A percentile compares a stretch with the other conserved stretches of the same genome.
Evolutionary conservation across 2,888 invertebrate species (phyloP).

Genomic region (Cantharis rufa): DNA sequence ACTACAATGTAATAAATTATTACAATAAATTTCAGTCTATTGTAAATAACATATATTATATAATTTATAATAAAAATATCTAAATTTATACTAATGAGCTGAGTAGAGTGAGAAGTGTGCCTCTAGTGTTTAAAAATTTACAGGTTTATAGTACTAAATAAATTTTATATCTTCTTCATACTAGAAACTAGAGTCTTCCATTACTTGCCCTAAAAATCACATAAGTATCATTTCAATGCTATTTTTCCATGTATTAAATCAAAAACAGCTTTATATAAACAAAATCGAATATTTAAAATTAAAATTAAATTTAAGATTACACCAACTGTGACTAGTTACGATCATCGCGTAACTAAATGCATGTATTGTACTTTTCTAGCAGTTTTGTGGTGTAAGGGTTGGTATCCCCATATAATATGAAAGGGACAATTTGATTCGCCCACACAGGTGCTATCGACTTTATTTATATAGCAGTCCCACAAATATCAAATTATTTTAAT

Average conservation of each 20-base stretch:
- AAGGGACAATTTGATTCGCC: constrained; percentile 41
- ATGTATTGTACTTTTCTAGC: constrained; percentile 24
- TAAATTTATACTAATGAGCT: constrained; percentile 7
- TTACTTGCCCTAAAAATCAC: neutral
- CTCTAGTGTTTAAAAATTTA: constrained; percentile 14
- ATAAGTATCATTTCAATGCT: neutral
- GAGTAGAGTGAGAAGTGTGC: constrained; percentile 22
- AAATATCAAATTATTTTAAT: neutral
- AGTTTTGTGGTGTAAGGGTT: constrained; percentile 17
- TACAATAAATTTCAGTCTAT: constrained; percentile 11
- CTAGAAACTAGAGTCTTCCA: constrained; percentile 5
- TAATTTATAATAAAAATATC: constrained; percentile 18
- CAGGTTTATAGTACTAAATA: constrained; percentile 2
- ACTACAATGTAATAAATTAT: neutral
- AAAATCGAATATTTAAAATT: neutral
- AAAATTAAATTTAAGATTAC: neutral
- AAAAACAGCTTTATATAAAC: neutral
- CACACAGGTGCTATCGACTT: constrained; percentile 40
- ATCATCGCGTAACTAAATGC: constrained; percentile 38
- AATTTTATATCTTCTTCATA: constrained; percentile 12
- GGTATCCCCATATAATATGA: constrained; percentile 4
- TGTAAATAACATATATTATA: constrained; percentile 7
- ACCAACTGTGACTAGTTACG: constrained; percentile 20
- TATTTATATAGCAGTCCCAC: neutral
- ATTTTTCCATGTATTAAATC: neutral